Base-by-base conservation (phyloP, 2,113 vertebrate species). In the Choloepus hoffmanni region DNA sequence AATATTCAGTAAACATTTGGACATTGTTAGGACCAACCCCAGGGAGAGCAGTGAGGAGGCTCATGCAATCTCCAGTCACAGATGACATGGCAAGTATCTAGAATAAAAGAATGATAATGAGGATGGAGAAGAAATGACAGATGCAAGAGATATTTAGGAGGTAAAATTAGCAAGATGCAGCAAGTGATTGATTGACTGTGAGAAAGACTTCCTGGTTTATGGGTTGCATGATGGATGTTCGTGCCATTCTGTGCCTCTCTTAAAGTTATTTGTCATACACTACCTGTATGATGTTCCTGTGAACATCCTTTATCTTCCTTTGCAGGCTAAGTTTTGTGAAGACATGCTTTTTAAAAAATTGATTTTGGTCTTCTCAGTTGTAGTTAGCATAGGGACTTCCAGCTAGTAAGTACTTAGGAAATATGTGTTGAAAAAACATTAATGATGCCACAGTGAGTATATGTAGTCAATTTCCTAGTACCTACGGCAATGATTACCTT, bases 61-160 rank as follows among this genome's bases (percentile, higher is more conserved):
- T 76, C 23, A 40, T 58, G 28, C 11, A 45, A 21, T 74, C 76
- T 62, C 24, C 79, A 48, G 21, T 94, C 73, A 60, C 19, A 65
- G 62, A 81, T 12, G 60, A 79, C 85, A 89, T 58, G 79, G 72
- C 43, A 68, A 21, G 43, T 86, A 50, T 96, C 21, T 89, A 50
- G 81, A 97, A 92, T 65, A 89, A 73, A 72, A 76, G 81, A 76
- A 45, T 92, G 74, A 72, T 83, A 36, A 89, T 65, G 45, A 30
- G 40, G 68, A 40, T 82, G 45, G 33, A 86, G 30, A 77, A 77
- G 12, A 86, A 50, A 50, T 82, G 81, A 89, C 48, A 92, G 26
- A 15, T 55, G 43, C 30, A 36, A 58, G 53, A 65, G 26, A 68
- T 5, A 76, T n/a, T 40, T 81, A 68, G 81, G 79, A 92, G 62